Percentiles rank a stretch among this genome's conserved stretches.
Conservation (phyloP, 2,113 vertebrate genomes). For the Microcebus ravelobensis region DNA sequence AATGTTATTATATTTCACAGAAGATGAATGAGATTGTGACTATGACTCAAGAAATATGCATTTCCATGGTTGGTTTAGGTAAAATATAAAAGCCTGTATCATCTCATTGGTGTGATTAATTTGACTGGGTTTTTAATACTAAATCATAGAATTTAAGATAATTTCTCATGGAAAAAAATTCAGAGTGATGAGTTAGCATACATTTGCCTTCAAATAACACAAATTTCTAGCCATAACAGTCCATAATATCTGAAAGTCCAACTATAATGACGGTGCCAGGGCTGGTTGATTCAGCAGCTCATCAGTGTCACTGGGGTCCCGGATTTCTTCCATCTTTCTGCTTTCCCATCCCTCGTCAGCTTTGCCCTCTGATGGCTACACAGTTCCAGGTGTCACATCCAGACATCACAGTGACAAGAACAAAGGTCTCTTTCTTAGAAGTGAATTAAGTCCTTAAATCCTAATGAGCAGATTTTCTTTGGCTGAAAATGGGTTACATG, state of each 20-base stretch:
- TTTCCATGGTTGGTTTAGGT: constrained; percentile 27
- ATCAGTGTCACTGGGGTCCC: not conserved
- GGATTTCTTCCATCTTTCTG: not conserved
- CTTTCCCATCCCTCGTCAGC: not conserved
- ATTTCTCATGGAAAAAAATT: not conserved
- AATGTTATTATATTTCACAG: not conserved
- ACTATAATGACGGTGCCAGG: not conserved
- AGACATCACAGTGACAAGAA: not conserved
- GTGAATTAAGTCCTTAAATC: not conserved
- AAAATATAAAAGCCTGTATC: constrained; percentile 26
- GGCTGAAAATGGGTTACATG: not conserved
- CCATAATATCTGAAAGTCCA: not conserved
- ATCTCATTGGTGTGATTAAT: not conserved
- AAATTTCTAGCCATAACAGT: not conserved
- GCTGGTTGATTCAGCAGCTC: not conserved
- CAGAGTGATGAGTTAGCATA: not conserved
- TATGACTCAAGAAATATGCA: not conserved
- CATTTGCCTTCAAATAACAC: not conserved
- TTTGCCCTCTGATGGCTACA: not conserved
- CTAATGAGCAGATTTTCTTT: not conserved
- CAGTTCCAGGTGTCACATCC: not conserved
- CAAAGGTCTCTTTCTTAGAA: not conserved
- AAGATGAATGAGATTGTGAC: constrained; percentile 28
- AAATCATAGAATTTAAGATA: not conserved
- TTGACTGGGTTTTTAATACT: constrained; percentile 18